phyloP scores from a whole-genome alignment of 2,888 invertebrate genomes.

The Plebejus argus region DNA sequence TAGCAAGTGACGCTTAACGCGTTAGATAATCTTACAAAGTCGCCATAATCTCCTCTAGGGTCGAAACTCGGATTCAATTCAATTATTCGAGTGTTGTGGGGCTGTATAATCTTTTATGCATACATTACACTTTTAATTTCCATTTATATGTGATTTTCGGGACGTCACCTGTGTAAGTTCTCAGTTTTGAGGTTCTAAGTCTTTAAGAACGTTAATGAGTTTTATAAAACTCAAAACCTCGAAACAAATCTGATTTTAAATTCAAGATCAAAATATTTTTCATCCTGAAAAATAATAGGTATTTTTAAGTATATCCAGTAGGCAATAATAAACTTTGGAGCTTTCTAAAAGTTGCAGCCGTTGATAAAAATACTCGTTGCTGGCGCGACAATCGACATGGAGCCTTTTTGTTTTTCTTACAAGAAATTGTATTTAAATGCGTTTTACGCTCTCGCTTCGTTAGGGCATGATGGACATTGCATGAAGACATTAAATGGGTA shows the following conservation, averaged over 20 bases:
- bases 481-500: background rate
- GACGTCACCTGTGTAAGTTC: background rate
- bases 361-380: background rate
- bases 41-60: slow-evolving; percentile 71
- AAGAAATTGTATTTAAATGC: background rate
- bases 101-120: slow-evolving; percentile 69
- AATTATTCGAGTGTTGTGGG: slow-evolving; percentile 67
- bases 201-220: too few relatives aligned
- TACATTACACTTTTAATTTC: slow-evolving; percentile 38
- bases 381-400: background rate
- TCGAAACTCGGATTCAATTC: slow-evolving; percentile 73
- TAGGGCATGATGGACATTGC: background rate
- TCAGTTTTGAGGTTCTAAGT: background rate
- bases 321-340: background rate
- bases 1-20: slow-evolving; percentile 68
- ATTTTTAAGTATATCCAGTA: too few relatives aligned
- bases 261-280: too few relatives aligned
- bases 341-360: background rate
- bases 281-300: too few relatives aligned
- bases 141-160: slow-evolving; percentile 19
- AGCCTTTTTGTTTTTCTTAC: background rate
- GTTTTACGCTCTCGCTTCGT: background rate
- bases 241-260: too few relatives aligned
- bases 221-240: too few relatives aligned
- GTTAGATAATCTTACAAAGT: slow-evolving; percentile 76